These are phyloP conservation scores for Lepidurus apus DNA, from an alignment of 1,140 invertebrate species.

Conservation along the genomic window DNA sequence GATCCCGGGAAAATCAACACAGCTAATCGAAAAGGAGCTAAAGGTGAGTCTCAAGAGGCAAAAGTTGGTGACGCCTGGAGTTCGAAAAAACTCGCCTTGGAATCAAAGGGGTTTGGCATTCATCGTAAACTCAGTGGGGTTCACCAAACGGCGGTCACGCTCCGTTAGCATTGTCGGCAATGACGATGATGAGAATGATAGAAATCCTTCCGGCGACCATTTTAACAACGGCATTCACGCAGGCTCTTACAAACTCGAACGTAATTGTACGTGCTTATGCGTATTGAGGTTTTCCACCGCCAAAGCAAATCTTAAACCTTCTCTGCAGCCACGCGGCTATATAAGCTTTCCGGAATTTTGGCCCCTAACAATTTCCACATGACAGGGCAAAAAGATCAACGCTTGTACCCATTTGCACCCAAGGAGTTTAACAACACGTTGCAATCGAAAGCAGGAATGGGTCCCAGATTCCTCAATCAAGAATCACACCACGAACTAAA, in stretches of 20 bases:
- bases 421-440: too few species aligned
- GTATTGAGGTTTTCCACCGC: neutral
- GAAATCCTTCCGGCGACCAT: slow-evolving; percentile 8
- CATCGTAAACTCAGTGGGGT: slow-evolving; percentile 17
- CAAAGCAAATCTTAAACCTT: neutral
- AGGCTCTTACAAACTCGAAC: neutral
- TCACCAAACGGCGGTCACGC: slow-evolving; percentile 20
- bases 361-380: neutral
- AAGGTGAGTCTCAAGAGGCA: neutral
- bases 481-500: too few species aligned
- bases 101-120: slow-evolving; percentile 21
- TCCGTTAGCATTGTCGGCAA: slow-evolving; percentile 13
- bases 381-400: neutral
- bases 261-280: slow-evolving; percentile 11
- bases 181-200: neutral
- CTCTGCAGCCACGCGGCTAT: neutral
- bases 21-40: neutral
- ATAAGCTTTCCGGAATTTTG: too few species aligned
- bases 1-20: neutral
- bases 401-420: too few species aligned
- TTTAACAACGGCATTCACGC: neutral
- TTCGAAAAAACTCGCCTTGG: neutral
- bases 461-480: too few species aligned
- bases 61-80: slow-evolving; percentile 4
- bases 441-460: too few species aligned